phyloP scores from a whole-genome alignment of 2,888 invertebrate species.

The Agonopterix arenella region DNA sequence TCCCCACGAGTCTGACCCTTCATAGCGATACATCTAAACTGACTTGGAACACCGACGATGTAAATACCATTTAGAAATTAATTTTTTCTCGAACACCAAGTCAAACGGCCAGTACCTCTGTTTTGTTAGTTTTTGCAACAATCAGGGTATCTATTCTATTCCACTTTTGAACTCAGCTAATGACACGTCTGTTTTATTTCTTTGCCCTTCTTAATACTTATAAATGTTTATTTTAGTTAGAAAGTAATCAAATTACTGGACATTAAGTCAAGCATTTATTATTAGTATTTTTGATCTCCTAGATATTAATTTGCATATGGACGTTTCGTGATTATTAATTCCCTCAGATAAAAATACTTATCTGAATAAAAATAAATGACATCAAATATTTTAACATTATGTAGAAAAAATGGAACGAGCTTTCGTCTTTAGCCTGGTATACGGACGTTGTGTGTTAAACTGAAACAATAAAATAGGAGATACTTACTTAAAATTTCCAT shows the following conservation, averaged over 20 bases:
- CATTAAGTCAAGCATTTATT: conserved; percentile 8
- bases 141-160: conserved; percentile 33
- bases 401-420: conserved; percentile 61
- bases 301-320: conserved; percentile 41
- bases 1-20: conserved; percentile 56
- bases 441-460: conserved; percentile 10
- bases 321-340: conserved; percentile 35
- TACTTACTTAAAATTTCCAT: conserved; percentile 9
- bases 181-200: not conserved
- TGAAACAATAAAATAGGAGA: conserved; percentile 9
- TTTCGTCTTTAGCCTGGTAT: conserved; percentile 71
- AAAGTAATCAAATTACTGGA: conserved; percentile 6
- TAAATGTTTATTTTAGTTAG: not conserved
- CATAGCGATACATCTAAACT: conserved; percentile 36
- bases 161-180: conserved; percentile 2
- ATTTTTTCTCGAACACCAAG: conserved; percentile 19
- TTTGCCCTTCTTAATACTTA: not conserved
- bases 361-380: conserved; percentile 19
- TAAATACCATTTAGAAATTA: conserved; percentile 8
- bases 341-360: conserved; percentile 12
- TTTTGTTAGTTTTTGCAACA: conserved; percentile 18
- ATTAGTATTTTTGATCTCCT: conserved; percentile 34
- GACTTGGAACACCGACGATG: conserved; percentile 8
- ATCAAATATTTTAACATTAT: conserved; percentile 21
- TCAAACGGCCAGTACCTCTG: conserved; percentile 19